Evolutionary conservation across 2,113 vertebrate genomes (phyloP), one percentile per base, ranked within the genome.

Genomic region (Gorsachius goisagi): DNA sequence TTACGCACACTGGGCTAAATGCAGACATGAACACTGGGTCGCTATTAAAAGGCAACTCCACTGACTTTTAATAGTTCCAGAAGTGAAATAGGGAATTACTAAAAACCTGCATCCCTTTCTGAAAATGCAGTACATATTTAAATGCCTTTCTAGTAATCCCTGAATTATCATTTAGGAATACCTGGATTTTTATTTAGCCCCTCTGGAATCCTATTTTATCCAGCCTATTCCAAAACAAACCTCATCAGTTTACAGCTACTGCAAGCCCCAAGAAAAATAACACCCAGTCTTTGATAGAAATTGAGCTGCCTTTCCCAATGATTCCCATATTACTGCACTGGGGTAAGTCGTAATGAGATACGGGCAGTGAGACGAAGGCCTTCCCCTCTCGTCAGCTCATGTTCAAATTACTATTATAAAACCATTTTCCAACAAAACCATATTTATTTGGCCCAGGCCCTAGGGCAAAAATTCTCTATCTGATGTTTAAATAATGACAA

Each of bases 401-500:
- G 83, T 47, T 96, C 79, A 80, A 95, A 92, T 93, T n/a, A 69
- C 78, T 93, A 92, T 80, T 88, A 92, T 50, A 91, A 83, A 95
- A 41, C 33, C 73, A 95, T 84, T 88, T 90, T 96, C 69, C 97
- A 92, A 56, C 50, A 56, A 94, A 91, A 82, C 53, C 8, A 6
- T 33, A 63, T 96, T 96, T 95, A 95, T 94, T 92, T 97, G 95
- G 78, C 83, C 91, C 79, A 78, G 35, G 60, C 82, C 77, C 49
- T 39, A 84, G 82, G 73, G 95, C 82, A 95, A 93, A 96, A 95
- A 85, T 41, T 94, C 77, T 81, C 81, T 92, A 50, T 90, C 75
- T 86, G 69, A 75, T 78, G 91, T 90, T 97, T 96, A 97, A 97
- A 92, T 91, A 96, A 84, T 90, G 82, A 94, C 93, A 95, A 83